A percentile compares a stretch with the other conserved stretches of the same genome.
phyloP scores from a whole-genome alignment of 2,888 invertebrate species.

The Cylindroiulus punctatus region DNA sequence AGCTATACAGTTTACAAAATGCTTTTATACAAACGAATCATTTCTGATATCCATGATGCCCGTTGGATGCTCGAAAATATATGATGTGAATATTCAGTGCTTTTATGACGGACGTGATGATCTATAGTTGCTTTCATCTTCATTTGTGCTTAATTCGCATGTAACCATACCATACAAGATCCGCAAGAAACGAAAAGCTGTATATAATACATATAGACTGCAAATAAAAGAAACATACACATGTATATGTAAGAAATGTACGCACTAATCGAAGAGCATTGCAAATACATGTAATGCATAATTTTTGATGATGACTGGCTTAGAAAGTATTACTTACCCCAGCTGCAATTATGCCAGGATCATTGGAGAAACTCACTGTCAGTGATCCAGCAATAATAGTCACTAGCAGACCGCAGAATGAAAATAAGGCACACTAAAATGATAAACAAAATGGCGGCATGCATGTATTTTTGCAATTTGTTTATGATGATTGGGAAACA shows the following conservation, averaged over 20 bases:
- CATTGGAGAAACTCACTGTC: neutral
- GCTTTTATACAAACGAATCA: too few species aligned
- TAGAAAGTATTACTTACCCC: neutral
- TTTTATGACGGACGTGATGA: too few species aligned
- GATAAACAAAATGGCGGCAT: neutral
- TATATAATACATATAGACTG: neutral
- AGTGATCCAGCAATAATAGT: slow-evolving; percentile 1
- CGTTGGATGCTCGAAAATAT: too few species aligned
- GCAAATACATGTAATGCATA: neutral
- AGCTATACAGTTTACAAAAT: too few species aligned
- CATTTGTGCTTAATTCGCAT: neutral
- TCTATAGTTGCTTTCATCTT: neutral
- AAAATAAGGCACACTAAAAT: slow-evolving; percentile 35
- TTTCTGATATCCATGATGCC: too few species aligned
- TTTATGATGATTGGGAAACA: neutral
- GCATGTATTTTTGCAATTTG: neutral
- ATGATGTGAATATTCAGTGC: too few species aligned
- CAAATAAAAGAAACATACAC: neutral
- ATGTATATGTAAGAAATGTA: neutral
- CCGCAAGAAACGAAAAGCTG: neutral
- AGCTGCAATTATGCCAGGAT: neutral
- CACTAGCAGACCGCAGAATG: neutral
- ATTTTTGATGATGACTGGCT: neutral
- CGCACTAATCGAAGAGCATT: neutral
- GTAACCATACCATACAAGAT: neutral